Base-by-base conservation (phyloP, 2,888 invertebrate species). In the Alcis repandata region DNA sequence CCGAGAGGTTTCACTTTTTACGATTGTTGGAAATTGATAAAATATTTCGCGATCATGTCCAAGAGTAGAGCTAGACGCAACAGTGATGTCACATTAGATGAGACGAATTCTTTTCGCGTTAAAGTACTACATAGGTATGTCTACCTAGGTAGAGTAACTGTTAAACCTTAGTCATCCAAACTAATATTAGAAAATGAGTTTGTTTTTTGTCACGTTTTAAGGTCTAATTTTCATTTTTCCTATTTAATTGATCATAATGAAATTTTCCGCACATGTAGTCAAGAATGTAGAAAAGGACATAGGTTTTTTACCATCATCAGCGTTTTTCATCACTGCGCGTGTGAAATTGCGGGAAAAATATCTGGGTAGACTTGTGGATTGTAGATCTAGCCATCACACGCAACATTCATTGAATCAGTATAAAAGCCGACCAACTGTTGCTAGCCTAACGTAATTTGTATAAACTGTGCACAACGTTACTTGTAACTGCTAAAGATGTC, bases 401-500 rank as follows among this genome's bases (percentile, higher is more conserved):
- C 1, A 7, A 41, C 1, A 41, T 2, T 2, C 8, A 33, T 1
- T 33, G 8, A 17, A 36, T 36, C 36, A 36, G 9, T 36, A 8
- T 36, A 27, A 27, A 27, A 36, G 45, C 45, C 11, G 10, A 51
- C 6, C 33, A 19, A 33, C 17, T 33, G 51, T 27, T 27, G 27
- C 27, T 27, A 27, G 19, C 11, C 32, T 17, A 13, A 11, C 54
- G 40, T 32, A 36, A 36, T 20, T 51, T 38, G 36, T 36, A 51
- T 36, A 51, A 48, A 17, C 54, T 0, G 43, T 27, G 19, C 13
- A 20, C 58, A 58, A 60, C 32, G 49, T 49, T 49, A 49, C 49
- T 38, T 19, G 20, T 51, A 51, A 51, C 51, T 32, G 59, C 72
- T 69, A 68, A 70, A 73, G 70, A 72, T 79, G 77, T 80, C 79